Evolutionary conservation across 2,888 invertebrate species (phyloP).

Genomic region (Tridacna crocea): DNA sequence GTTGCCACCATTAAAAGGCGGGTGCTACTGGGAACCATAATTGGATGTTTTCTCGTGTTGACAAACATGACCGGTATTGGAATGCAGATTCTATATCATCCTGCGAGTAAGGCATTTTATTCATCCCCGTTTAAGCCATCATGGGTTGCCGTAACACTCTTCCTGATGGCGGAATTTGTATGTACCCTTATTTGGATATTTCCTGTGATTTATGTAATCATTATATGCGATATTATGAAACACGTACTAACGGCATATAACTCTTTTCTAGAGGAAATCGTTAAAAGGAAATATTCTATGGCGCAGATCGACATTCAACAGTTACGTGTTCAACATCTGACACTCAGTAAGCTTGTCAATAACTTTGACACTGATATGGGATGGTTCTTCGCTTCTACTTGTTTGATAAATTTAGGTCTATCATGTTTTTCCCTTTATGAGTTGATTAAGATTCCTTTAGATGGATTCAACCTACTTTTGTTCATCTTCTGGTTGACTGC

Average conservation of each 20-base stretch:
- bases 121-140: background rate
- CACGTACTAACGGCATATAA: background rate
- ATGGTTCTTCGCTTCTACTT: constrained; percentile 10
- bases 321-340: constrained; percentile 2
- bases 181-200: background rate
- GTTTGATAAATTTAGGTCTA: background rate
- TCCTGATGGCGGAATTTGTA: background rate
- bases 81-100: background rate
- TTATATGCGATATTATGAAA: background rate
- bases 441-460: background rate
- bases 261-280: background rate
- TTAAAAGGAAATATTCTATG: background rate
- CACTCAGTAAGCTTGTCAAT: constrained; percentile 15
- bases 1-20: background rate
- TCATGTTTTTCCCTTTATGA: constrained; percentile 20
- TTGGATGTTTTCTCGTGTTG: background rate
- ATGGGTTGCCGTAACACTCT: background rate
- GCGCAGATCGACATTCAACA: background rate
- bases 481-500: constrained; percentile 3
- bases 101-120: background rate
- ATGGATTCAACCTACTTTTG: background rate
- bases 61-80: background rate
- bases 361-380: constrained; percentile 12
- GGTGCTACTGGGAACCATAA: background rate
- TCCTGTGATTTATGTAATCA: background rate